phyloP scores from a whole-genome alignment of 2,888 invertebrate genomes.

The Gerris lacustris region DNA sequence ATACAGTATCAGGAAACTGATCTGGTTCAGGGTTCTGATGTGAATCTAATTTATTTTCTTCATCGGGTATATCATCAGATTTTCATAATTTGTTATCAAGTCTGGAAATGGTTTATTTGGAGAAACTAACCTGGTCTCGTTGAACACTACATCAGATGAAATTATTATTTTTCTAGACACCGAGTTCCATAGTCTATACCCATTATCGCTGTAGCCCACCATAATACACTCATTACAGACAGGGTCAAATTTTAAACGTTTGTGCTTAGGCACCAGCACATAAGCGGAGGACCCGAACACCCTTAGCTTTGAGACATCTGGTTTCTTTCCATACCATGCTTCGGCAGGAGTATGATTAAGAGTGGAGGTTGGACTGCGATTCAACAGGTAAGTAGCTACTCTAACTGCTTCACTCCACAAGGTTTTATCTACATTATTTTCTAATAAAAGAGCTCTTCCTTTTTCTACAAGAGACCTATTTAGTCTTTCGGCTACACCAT shows the following conservation, averaged over 20 bases:
- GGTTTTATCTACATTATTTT: slow-evolving; percentile 26
- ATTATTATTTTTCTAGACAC: no score
- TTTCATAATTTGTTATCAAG: no score
- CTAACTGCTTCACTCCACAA: slow-evolving; percentile 33
- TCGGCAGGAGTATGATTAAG: slow-evolving; percentile 30
- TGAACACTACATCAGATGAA: no score
- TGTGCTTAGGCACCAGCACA: slow-evolving; percentile 28
- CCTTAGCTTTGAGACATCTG: slow-evolving; percentile 31
- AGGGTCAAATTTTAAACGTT: slow-evolving; percentile 31
- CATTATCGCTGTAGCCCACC: slow-evolving; percentile 28
- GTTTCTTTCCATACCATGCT: slow-evolving; percentile 30
- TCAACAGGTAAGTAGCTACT: slow-evolving; percentile 30
- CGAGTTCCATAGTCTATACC: slow-evolving; percentile 29
- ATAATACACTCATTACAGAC: slow-evolving; percentile 30
- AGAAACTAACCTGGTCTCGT: no score
- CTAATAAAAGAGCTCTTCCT: slow-evolving; percentile 29
- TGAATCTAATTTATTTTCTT: no score
- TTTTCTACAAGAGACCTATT: slow-evolving; percentile 28
- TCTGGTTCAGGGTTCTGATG: no score
- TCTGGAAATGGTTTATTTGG: no score
- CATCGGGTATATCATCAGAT: no score
- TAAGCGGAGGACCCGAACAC: slow-evolving; percentile 32
- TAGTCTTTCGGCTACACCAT: slow-evolving; percentile 23
- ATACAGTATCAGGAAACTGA: no score
- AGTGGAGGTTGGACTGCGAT: slow-evolving; percentile 29